Evolutionary conservation across 2,888 invertebrate species (phyloP).

Genomic region (Andrena bucephala): DNA sequence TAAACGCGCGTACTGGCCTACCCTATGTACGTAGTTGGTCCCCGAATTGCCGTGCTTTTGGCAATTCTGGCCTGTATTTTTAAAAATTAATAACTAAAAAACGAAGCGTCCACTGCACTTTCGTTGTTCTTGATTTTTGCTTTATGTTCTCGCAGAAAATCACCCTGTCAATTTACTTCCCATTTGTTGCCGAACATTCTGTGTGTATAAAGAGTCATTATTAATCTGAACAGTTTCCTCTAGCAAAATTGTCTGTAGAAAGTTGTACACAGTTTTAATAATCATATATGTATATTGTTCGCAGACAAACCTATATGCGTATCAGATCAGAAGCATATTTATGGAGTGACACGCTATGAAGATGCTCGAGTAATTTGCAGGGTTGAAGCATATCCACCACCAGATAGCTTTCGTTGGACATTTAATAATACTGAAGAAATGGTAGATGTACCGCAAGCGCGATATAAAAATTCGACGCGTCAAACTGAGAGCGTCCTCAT

Average conservation of each 20-base stretch:
- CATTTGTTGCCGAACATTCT: too few relatives aligned
- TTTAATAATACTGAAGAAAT: constrained; percentile 95
- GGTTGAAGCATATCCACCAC: constrained; percentile 94
- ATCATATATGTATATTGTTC: constrained; percentile 59
- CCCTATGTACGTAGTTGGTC: too few relatives aligned
- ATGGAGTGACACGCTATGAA: constrained; percentile 94
- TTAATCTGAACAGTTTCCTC: background rate
- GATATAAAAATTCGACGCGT: constrained; percentile 87
- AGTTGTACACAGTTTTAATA: background rate
- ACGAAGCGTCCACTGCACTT: too few relatives aligned
- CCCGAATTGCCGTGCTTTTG: too few relatives aligned
- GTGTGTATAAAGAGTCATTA: background rate
- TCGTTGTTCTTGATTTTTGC: too few relatives aligned
- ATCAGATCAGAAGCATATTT: constrained; percentile 90
- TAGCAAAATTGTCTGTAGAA: background rate
- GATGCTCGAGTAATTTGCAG: constrained; percentile 92
- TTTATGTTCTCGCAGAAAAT: too few relatives aligned
- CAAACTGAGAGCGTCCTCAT: constrained; percentile 88
- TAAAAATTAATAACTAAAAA: too few relatives aligned
- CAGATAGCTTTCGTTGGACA: constrained; percentile 94
- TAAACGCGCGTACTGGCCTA: too few relatives aligned
- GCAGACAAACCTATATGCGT: constrained; percentile 94
- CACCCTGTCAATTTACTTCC: too few relatives aligned
- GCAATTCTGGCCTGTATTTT: too few relatives aligned
- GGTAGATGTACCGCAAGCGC: constrained; percentile 90